Evolutionary conservation across 2,888 invertebrate genomes (phyloP).

Genomic region (Conistra vaccinii): DNA sequence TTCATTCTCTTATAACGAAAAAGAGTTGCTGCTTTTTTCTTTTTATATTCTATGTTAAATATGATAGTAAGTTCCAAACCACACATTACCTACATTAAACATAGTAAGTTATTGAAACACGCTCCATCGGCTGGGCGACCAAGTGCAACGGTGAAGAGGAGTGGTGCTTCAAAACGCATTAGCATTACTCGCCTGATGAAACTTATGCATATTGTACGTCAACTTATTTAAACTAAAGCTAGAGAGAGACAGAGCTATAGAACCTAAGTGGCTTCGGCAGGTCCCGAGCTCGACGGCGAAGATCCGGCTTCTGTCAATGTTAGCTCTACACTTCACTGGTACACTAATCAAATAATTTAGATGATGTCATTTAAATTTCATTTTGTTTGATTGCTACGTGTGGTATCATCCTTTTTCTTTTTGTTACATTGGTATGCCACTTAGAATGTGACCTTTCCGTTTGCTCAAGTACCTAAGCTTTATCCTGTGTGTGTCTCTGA

Average conservation of each 20-base stretch:
- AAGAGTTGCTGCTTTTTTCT: neutral
- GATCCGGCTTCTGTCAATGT: constrained; percentile 75
- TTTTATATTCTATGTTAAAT: constrained; percentile 27
- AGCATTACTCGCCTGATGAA: constrained; percentile 78
- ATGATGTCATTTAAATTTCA: constrained; percentile 71
- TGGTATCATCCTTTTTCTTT: constrained; percentile 30
- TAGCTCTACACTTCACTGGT: constrained; percentile 77
- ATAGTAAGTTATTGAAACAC: constrained; percentile 73
- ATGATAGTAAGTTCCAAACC: constrained; percentile 40
- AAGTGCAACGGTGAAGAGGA: constrained; percentile 74
- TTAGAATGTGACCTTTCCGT: neutral
- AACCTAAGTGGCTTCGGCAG: constrained; percentile 62
- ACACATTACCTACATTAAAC: constrained; percentile 55
- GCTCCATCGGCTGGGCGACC: constrained; percentile 74
- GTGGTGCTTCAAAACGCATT: constrained; percentile 82
- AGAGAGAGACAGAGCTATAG: constrained; percentile 64
- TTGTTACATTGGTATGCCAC: constrained; percentile 9
- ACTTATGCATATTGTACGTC: constrained; percentile 74
- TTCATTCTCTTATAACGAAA: constrained; percentile 8
- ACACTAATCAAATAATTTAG: constrained; percentile 75
- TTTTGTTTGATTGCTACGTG: constrained; percentile 56
- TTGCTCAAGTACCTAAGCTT: neutral
- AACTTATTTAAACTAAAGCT: constrained; percentile 69
- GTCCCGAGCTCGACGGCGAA: constrained; percentile 53
- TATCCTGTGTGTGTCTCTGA: neutral